These are phyloP conservation scores for Solenopsis fugax DNA, from an alignment of 1,140 invertebrate species.

Conservation along the genomic window DNA sequence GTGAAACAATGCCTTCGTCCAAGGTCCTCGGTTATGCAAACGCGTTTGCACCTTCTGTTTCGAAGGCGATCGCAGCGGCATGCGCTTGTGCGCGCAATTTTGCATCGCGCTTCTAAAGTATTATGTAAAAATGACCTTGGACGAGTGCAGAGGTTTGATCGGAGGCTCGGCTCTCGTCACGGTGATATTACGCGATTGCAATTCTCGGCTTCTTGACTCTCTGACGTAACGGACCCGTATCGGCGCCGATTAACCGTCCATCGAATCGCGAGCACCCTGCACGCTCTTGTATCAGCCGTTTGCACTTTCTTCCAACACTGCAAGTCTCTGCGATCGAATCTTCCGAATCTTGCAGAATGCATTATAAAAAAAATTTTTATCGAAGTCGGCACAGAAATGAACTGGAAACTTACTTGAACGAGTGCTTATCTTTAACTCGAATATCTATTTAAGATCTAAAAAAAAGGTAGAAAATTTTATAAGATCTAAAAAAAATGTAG, in stretches of 20 bases:
- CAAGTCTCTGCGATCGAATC: background rate
- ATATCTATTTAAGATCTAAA: background rate
- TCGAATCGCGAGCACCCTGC: background rate
- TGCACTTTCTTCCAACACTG: constrained; percentile 12
- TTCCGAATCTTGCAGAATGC: background rate
- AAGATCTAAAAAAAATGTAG: background rate
- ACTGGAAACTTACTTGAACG: background rate
- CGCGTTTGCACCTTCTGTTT: constrained; percentile 70
- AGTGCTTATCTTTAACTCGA: background rate
- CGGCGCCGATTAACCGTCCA: constrained; percentile 14
- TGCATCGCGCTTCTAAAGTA: constrained; percentile 32
- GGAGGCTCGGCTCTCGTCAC: constrained; percentile 15
- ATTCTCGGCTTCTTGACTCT: background rate
- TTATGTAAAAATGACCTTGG: constrained; percentile 75
- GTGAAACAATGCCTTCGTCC: constrained; percentile 68
- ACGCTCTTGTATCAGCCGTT: background rate
- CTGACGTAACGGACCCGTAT: constrained; percentile 23
- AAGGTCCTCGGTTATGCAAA: constrained; percentile 72
- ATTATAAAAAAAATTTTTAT: background rate
- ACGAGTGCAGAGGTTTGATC: constrained; percentile 69
- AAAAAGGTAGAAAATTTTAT: background rate
- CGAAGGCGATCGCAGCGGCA: constrained; percentile 36
- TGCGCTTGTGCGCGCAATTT: background rate
- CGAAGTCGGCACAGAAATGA: background rate
- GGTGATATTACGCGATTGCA: constrained; percentile 53